These are phyloP conservation scores for Micronycteris hirsuta DNA, from an alignment of 2,113 vertebrate species.

Conservation along the genomic window DNA sequence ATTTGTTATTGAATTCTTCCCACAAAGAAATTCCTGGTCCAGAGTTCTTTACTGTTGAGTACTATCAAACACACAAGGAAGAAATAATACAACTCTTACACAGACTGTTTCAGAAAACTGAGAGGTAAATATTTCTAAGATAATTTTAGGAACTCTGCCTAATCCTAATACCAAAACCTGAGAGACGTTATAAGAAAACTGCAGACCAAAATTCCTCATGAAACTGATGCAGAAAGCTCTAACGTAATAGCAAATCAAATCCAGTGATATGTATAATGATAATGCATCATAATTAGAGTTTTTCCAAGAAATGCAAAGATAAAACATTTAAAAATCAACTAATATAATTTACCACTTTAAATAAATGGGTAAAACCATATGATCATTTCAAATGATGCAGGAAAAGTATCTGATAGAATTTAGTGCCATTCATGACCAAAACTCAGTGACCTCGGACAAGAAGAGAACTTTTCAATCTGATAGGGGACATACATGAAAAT, in stretches of 20 bases:
- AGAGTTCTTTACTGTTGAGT: neutral
- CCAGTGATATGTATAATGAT: neutral
- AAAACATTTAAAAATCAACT: neutral
- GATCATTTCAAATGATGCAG: neutral
- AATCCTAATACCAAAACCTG: neutral
- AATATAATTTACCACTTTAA: neutral
- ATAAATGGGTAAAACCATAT: neutral
- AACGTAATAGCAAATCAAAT: neutral
- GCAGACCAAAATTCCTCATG: neutral
- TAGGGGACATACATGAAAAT: neutral
- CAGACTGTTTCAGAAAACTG: neutral
- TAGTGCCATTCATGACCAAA: neutral
- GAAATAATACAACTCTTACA: neutral
- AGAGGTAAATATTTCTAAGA: neutral
- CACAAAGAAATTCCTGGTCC: neutral
- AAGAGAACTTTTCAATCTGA: neutral
- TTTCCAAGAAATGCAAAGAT: neutral
- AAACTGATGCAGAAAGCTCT: neutral
- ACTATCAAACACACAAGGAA: neutral
- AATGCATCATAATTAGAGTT: neutral
- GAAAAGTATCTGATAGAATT: neutral
- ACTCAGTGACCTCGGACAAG: neutral
- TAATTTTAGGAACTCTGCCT: neutral
- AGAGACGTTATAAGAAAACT: neutral
- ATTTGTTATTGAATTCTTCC: constrained; percentile 10